Evolutionary conservation across 2,113 vertebrate genomes (phyloP).

Genomic region (Lagopus leucura): DNA sequence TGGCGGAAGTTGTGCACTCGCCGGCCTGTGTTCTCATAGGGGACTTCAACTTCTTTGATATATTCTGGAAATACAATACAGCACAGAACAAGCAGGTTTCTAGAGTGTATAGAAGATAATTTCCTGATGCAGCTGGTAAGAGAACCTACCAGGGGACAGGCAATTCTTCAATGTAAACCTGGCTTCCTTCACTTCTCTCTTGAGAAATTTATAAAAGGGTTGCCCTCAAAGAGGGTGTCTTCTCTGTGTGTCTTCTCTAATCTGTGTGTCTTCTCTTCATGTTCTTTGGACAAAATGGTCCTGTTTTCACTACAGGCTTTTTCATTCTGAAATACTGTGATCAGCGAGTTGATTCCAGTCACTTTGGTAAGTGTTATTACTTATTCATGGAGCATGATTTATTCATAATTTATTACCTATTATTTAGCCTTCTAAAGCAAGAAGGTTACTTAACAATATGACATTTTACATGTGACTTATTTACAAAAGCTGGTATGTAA

Average conservation of each 20-base stretch:
- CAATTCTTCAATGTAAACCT: not conserved
- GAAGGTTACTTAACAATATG: not conserved
- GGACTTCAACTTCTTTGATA: no score
- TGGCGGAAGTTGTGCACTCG: no score
- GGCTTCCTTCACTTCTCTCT: not conserved
- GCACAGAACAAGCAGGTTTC: no score
- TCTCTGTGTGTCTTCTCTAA: not conserved
- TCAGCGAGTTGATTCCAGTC: constrained; percentile 4
- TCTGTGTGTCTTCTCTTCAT: not conserved
- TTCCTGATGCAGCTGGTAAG: no score
- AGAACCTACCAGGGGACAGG: not conserved
- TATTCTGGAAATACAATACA: no score
- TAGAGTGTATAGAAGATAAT: no score
- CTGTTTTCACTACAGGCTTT: not conserved
- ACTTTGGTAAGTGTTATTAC: constrained; percentile 21
- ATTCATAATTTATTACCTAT: constrained; percentile 67
- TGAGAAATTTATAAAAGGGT: not conserved
- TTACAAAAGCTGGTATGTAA: constrained; percentile 23
- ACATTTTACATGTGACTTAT: not conserved
- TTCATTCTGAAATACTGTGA: not conserved
- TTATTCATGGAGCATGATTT: constrained; percentile 64
- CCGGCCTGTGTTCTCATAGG: no score
- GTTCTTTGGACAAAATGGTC: not conserved
- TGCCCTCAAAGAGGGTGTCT: not conserved
- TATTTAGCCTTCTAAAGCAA: constrained; percentile 57